phyloP scores from a whole-genome alignment of 2,888 invertebrate species.

The Leptodirus hochenwartii region DNA sequence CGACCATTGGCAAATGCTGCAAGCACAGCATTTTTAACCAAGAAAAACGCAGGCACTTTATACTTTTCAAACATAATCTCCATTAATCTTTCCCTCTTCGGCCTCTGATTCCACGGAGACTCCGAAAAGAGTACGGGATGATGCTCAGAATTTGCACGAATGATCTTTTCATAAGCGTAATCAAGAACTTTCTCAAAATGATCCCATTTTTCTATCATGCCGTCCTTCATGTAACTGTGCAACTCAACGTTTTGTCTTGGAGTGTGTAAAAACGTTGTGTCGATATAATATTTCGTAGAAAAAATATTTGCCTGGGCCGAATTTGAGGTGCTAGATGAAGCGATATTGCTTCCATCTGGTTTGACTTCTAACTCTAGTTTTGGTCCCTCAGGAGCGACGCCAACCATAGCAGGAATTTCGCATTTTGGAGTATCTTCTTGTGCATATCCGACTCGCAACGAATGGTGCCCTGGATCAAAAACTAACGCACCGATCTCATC shows the following conservation, averaged over 20 bases:
- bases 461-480: conserved; percentile 89
- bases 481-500: conserved; percentile 98
- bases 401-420: conserved; percentile 87
- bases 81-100: conserved; percentile 85
- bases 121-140: conserved; percentile 98
- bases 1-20: conserved; percentile 96
- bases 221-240: conserved; percentile 88
- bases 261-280: conserved; percentile 82
- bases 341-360: conserved; percentile 37
- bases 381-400: conserved; percentile 55
- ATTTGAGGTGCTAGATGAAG: conserved; percentile 10
- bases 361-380: conserved; percentile 61
- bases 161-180: conserved; percentile 84
- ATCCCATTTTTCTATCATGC: conserved; percentile 99
- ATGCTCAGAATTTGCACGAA: conserved; percentile 84
- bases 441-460: conserved; percentile 81
- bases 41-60: conserved; percentile 93
- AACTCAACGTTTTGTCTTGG: conserved; percentile 82
- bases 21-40: conserved; percentile 94
- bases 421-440: conserved; percentile 99
- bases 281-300: conserved; percentile 81
- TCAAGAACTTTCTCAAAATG: conserved; percentile 92
- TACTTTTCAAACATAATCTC: conserved; percentile 98
- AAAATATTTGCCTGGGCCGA: background rate
- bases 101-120: conserved; percentile 87